Percentiles rank a stretch among this genome's conserved stretches.
Conservation (phyloP, 2,888 invertebrate species). For the Zaprionus bogoriensis region DNA sequence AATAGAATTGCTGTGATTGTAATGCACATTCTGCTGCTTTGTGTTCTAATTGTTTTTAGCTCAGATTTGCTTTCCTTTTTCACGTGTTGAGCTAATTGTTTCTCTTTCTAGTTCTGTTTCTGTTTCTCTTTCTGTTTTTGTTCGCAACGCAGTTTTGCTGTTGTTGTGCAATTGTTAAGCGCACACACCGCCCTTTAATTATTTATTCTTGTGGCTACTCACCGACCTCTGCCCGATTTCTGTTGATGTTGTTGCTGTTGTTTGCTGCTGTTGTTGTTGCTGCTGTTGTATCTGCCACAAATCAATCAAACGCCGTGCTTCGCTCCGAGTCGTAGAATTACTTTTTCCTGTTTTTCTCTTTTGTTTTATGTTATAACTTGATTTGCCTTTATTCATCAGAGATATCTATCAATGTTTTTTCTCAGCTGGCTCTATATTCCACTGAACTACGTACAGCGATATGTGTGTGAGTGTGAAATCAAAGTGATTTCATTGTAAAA, state of each 20-base stretch:
- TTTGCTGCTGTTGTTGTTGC: conserved; percentile 13
- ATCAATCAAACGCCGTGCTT: conserved; percentile 60
- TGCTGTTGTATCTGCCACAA: conserved; percentile 45
- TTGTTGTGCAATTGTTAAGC: conserved; percentile 51
- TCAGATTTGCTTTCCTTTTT: conserved; percentile 1
- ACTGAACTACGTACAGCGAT: not conserved
- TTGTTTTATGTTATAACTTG: conserved; percentile 5
- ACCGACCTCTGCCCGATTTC: conserved; percentile 44
- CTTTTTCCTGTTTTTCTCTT: conserved; percentile 15
- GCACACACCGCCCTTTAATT: conserved; percentile 56
- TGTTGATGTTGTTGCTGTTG: not conserved
- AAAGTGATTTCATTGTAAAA: too few species aligned
- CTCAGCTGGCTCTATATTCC: not conserved
- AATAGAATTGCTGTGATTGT: too few species aligned
- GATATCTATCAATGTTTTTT: conserved; percentile 10
- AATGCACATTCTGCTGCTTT: too few species aligned
- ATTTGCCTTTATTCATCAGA: conserved; percentile 4
- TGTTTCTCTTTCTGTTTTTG: not conserved
- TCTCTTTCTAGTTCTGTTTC: conserved; percentile 10
- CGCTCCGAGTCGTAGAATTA: conserved; percentile 13
- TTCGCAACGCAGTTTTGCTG: too few species aligned
- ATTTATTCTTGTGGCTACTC: conserved; percentile 63
- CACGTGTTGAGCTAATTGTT: conserved; percentile 19
- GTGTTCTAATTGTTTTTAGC: too few species aligned
- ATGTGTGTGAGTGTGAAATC: not conserved